Evolutionary conservation across 2,113 vertebrate species (phyloP).

Genomic region (Athene cunicularia): DNA sequence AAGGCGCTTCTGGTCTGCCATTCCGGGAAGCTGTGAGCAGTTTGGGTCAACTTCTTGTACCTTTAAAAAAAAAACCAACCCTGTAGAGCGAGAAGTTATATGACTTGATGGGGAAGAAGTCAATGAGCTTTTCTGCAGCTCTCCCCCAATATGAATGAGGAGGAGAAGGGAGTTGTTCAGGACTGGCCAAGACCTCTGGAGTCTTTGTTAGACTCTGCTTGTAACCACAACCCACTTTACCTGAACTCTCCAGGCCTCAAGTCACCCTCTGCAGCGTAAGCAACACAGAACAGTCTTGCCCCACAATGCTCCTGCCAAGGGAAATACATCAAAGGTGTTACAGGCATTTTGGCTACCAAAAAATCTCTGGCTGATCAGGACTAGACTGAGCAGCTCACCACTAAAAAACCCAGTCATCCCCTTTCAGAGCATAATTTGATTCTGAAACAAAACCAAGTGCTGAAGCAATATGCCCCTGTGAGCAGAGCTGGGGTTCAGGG

Average conservation of each 20-base stretch:
- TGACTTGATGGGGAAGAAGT: rapidly evolving
- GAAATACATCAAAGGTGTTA: rapidly evolving
- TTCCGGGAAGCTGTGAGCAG: neutral
- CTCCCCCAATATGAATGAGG: rapidly evolving
- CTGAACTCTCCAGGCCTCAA: neutral
- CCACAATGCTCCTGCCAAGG: neutral
- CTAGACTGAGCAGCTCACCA: rapidly evolving
- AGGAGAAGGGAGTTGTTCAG: neutral
- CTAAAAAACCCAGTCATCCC: neutral
- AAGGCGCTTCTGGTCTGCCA: slow-evolving; percentile 92
- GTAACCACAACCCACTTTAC: rapidly evolving
- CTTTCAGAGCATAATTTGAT: rapidly evolving
- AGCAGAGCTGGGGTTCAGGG: neutral
- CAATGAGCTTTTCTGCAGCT: neutral
- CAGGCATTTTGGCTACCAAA: rapidly evolving
- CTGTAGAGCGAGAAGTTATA: neutral
- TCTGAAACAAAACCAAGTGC: neutral
- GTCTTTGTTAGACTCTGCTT: rapidly evolving
- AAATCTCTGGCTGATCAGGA: rapidly evolving
- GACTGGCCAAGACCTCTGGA: neutral
- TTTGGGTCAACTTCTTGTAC: neutral
- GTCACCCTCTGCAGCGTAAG: neutral
- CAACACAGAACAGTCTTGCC: neutral
- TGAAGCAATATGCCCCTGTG: rapidly evolving
- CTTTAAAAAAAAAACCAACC: neutral